These are phyloP conservation scores for Amphiduros pacificus DNA, from an alignment of 2,888 invertebrate species.

Conservation along the genomic window DNA sequence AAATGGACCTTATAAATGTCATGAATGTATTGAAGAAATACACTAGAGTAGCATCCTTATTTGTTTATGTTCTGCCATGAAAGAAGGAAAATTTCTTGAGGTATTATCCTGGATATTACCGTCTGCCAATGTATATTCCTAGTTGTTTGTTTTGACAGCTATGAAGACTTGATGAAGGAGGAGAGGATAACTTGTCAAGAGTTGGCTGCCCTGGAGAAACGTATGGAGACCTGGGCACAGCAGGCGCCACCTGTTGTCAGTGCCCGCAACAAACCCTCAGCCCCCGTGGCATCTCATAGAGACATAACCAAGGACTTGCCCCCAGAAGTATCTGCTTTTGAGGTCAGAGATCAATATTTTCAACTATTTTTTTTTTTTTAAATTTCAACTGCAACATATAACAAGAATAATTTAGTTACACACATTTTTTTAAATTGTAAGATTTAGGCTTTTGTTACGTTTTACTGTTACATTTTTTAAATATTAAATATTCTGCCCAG, in stretches of 20 bases:
- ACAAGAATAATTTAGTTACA: neutral
- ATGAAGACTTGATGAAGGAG: constrained; percentile 52
- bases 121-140: too few species aligned
- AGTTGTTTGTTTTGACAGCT: constrained; percentile 35
- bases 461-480: neutral
- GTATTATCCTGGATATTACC: too few species aligned
- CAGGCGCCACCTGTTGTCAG: neutral
- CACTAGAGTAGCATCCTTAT: too few species aligned
- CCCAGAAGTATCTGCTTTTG: constrained; percentile 55
- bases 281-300: constrained; percentile 43
- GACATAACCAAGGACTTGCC: constrained; percentile 53
- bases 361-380: neutral
- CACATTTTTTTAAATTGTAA: neutral
- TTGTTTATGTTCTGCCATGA: too few species aligned
- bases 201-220: constrained; percentile 51
- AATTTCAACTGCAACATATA: neutral
- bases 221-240: constrained; percentile 53
- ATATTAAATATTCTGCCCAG: neutral
- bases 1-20: too few species aligned
- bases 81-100: too few species aligned
- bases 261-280: constrained; percentile 12
- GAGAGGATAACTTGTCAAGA: constrained; percentile 49
- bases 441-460: neutral
- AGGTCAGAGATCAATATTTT: constrained; percentile 36
- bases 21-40: too few species aligned